Evolutionary conservation across 2,888 invertebrate genomes (phyloP).

Genomic region (Athalia cordata): DNA sequence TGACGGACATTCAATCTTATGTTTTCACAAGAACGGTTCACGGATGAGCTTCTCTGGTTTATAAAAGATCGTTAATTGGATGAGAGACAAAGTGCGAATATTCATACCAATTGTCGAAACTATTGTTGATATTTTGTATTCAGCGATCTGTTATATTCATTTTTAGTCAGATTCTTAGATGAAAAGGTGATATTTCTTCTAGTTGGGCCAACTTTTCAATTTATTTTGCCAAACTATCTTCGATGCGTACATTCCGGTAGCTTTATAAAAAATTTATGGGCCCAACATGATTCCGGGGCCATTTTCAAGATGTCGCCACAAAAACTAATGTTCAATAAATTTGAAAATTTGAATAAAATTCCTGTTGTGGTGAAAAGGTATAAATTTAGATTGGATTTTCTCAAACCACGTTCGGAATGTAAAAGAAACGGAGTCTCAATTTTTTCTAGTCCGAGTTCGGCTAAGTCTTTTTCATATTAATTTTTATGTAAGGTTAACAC

Average conservation of each 20-base stretch:
- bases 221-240: constrained; percentile 13
- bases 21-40: constrained; percentile 6
- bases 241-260: constrained; percentile 37
- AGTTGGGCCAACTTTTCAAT: constrained; percentile 22
- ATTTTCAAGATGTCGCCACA: constrained; percentile 34
- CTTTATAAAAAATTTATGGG: constrained; percentile 19
- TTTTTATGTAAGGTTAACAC: constrained; percentile 29
- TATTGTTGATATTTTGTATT: constrained; percentile 25
- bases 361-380: constrained; percentile 21
- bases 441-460: constrained; percentile 21
- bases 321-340: constrained; percentile 48
- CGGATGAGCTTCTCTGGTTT: constrained; percentile 28
- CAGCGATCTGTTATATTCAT: constrained; percentile 21
- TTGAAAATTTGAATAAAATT: constrained; percentile 27
- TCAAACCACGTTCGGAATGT: constrained; percentile 25
- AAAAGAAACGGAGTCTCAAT: constrained; percentile 29
- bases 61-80: constrained; percentile 3
- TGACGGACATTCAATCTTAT: constrained; percentile 39
- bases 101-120: constrained; percentile 1
- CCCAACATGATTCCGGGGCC: constrained; percentile 31
- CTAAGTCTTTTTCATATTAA: constrained; percentile 30
- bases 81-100: constrained; percentile 25
- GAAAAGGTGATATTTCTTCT: constrained; percentile 24
- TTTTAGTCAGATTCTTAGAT: constrained; percentile 32
- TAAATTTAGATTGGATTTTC: constrained; percentile 21